Evolutionary conservation across 2,797 vertebrate genomes (phyloP).

Genomic region (Takifugu rubripes): DNA sequence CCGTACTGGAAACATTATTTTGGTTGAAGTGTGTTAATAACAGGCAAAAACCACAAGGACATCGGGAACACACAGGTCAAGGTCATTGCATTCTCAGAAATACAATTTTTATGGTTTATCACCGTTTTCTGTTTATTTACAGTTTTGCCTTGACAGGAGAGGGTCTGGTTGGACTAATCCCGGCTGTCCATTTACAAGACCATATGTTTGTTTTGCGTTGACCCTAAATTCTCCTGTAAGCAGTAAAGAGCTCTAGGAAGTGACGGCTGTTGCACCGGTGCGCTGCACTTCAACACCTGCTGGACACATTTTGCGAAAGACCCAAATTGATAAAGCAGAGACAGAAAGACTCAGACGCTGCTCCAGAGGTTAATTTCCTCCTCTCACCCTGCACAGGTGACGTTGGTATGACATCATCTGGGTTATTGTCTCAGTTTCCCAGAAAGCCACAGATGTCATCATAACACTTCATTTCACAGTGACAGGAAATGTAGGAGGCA

Average conservation of each 20-base stretch:
- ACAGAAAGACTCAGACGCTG: background rate
- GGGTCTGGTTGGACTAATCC: no score
- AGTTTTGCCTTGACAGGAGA: no score
- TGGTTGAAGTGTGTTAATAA: no score
- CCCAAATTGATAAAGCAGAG: background rate
- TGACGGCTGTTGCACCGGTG: background rate
- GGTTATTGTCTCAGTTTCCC: background rate
- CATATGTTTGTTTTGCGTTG: background rate
- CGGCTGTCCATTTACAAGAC: background rate
- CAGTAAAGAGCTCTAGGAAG: background rate
- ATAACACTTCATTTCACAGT: background rate
- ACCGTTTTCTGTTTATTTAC: no score
- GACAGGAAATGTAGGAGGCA: background rate
- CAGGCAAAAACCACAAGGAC: no score
- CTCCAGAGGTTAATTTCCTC: background rate
- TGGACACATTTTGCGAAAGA: background rate
- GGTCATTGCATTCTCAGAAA: no score
- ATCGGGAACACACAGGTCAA: no score
- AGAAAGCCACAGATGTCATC: background rate
- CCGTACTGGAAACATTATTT: no score
- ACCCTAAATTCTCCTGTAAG: background rate
- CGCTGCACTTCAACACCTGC: background rate
- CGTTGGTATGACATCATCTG: slow-evolving; percentile 1
- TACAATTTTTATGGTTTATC: no score
- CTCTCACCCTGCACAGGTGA: background rate